Conservation (phyloP, 2,888 invertebrate genomes). For the Ophioninae sp. region DNA sequence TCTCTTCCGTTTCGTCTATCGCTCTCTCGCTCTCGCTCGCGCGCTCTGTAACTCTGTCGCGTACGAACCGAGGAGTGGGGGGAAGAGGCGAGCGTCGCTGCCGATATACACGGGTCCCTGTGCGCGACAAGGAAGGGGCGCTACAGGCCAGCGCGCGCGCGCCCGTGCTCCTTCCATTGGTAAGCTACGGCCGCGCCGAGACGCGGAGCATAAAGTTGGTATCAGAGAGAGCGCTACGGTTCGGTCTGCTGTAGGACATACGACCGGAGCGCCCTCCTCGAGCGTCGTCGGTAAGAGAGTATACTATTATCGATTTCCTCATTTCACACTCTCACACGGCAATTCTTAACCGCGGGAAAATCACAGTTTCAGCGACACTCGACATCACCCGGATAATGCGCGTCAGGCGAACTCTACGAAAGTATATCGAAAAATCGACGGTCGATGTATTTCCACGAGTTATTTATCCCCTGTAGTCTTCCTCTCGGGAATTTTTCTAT, state of each 20-base stretch:
- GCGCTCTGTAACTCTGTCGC: not conserved
- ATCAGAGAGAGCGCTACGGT: constrained; percentile 18
- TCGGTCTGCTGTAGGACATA: not conserved
- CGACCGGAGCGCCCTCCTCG: constrained; percentile 64
- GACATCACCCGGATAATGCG: not conserved
- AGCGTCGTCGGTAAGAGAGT: constrained; percentile 75
- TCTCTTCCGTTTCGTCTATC: constrained; percentile 51
- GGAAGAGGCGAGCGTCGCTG: constrained; percentile 13
- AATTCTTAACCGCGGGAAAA: constrained; percentile 72
- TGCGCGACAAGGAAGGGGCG: constrained; percentile 25
- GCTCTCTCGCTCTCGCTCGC: constrained; percentile 17
- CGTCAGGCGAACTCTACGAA: not conserved
- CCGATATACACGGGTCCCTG: constrained; percentile 29
- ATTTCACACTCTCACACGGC: constrained; percentile 58
- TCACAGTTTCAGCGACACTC: constrained; percentile 11
- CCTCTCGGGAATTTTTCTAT: not conserved
- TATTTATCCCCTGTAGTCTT: not conserved
- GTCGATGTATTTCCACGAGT: not conserved
- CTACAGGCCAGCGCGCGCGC: constrained; percentile 42
- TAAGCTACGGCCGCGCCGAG: constrained; percentile 6
- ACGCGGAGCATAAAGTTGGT: constrained; percentile 20
- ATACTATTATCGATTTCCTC: constrained; percentile 74
- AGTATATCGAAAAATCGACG: constrained; percentile 1
- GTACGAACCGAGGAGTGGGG: constrained; percentile 8
- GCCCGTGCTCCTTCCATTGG: constrained; percentile 38